Evolutionary conservation across 1,140 invertebrate species (phyloP).

Genomic region (Neodiprion fabricii): DNA sequence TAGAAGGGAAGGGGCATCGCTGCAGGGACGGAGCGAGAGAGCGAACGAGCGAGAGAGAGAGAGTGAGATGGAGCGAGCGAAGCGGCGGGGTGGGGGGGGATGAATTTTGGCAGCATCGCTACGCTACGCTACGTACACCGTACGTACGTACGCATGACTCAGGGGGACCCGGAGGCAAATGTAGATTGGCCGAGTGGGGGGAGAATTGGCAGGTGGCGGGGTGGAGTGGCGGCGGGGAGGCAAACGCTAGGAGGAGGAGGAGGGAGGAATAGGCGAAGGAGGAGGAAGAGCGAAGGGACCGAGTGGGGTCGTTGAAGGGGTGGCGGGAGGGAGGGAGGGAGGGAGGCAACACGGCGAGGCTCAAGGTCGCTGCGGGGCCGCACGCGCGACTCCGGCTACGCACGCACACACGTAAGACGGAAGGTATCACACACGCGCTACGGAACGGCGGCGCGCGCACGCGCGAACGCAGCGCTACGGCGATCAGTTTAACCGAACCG

Average conservation of each 20-base stretch:
- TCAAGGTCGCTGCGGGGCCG: constrained; percentile 56
- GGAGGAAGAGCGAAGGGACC: constrained; percentile 20
- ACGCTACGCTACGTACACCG: too few relatives aligned
- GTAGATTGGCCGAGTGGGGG: constrained; percentile 22
- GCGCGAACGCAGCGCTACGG: too few relatives aligned
- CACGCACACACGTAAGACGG: not conserved
- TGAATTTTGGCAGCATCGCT: too few relatives aligned
- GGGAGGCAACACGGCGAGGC: constrained; percentile 32
- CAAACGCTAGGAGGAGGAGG: constrained; percentile 22
- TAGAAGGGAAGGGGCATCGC: constrained; percentile 31
- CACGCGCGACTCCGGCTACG: constrained; percentile 49
- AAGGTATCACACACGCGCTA: constrained; percentile 29
- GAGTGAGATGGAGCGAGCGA: not conserved
- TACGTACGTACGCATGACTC: too few relatives aligned
- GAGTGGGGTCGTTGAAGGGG: constrained; percentile 30
- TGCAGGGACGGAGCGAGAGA: constrained; percentile 24
- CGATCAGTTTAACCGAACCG: too few relatives aligned
- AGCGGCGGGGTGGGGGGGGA: too few relatives aligned
- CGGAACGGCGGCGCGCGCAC: too few relatives aligned
- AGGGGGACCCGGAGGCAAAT: not conserved
- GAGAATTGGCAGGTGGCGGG: constrained; percentile 23
- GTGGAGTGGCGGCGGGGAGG: constrained; percentile 4
- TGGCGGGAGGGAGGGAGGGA: constrained; percentile 16
- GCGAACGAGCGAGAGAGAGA: constrained; percentile 15
- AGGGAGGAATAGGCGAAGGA: constrained; percentile 13